Conservation (phyloP, 2,797 vertebrate species). For the Rhyacichthys aspro region DNA sequence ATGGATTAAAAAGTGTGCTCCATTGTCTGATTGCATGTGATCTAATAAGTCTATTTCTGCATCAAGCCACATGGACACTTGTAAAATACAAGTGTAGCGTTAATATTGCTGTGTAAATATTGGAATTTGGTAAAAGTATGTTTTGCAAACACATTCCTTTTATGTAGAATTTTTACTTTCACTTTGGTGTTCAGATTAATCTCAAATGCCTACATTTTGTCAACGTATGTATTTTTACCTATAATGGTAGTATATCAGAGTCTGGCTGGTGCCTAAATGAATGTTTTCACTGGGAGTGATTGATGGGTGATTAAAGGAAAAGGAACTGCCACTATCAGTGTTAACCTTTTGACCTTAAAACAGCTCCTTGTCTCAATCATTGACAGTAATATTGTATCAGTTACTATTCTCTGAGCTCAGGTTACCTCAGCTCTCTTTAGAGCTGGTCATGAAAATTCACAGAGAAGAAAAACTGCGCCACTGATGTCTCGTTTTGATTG, state of each 20-base stretch:
- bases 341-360: constrained; percentile 41
- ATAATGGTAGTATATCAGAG: neutral
- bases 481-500: neutral
- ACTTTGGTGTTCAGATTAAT: too few relatives aligned
- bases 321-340: constrained; percentile 21
- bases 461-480: neutral
- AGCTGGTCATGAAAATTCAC: neutral
- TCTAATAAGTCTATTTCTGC: constrained; percentile 29
- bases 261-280: constrained; percentile 2
- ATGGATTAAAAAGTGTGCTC: constrained; percentile 41
- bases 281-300: constrained; percentile 21
- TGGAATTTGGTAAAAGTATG: neutral
- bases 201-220: too few relatives aligned
- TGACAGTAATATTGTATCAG: constrained; percentile 42
- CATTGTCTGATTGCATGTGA: constrained; percentile 35
- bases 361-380: constrained; percentile 27
- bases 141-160: too few relatives aligned
- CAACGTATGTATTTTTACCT: too few relatives aligned
- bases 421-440: neutral
- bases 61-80: neutral
- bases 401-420: neutral
- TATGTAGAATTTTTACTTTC: too few relatives aligned
- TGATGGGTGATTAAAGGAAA: constrained; percentile 21
- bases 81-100: neutral
- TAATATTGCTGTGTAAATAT: neutral